Evolutionary conservation across 2,113 vertebrate species (phyloP).

Genomic region (Ceratotherium simum): DNA sequence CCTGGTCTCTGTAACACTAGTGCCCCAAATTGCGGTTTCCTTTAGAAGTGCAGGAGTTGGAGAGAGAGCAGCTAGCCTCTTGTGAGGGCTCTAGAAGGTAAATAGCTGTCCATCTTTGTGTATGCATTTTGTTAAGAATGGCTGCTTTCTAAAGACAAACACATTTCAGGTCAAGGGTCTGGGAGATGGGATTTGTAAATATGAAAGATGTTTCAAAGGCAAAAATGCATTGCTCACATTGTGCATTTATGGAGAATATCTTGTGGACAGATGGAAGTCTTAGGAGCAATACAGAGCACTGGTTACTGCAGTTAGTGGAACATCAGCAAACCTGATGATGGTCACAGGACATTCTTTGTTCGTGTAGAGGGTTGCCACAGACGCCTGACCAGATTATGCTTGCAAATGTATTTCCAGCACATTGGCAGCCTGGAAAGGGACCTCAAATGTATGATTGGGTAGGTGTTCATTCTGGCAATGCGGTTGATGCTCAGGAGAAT

Average conservation of each 20-base stretch:
- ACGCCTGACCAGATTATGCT: not conserved
- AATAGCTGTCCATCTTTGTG: not conserved
- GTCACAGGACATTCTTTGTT: not conserved
- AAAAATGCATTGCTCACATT: not conserved
- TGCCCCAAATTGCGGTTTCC: not conserved
- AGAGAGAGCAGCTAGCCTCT: not conserved
- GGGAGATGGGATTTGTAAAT: not conserved
- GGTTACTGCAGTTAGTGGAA: not conserved
- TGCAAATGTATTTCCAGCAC: not conserved
- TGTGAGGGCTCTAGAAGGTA: not conserved
- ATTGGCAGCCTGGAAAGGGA: not conserved
- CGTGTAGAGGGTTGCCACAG: not conserved
- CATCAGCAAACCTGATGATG: not conserved
- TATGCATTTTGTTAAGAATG: not conserved
- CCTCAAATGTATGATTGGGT: too few species aligned
- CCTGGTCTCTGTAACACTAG: too few species aligned
- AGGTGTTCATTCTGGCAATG: not conserved
- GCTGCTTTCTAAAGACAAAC: not conserved
- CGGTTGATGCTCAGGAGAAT: not conserved
- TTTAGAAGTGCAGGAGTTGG: not conserved
- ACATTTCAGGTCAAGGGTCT: not conserved
- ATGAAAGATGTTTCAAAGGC: not conserved
- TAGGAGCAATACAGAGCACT: rapidly evolving
- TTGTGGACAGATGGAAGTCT: not conserved
- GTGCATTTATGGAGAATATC: too few species aligned